Conservation (phyloP, 2,113 vertebrate species). For the Sphyrna mokarran region DNA sequence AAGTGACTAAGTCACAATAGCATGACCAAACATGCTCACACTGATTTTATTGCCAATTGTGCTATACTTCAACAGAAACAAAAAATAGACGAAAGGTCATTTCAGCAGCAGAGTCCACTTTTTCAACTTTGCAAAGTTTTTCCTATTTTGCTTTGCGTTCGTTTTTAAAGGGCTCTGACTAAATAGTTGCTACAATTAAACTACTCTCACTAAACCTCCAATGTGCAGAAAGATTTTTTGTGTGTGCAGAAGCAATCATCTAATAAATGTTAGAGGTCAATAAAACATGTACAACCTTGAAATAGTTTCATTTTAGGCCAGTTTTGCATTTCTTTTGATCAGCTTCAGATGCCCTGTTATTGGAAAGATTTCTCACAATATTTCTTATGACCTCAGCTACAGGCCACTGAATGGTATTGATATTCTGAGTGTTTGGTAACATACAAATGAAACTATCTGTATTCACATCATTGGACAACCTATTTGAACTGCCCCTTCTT, state of each 20-base stretch:
- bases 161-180: background rate
- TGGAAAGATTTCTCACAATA: background rate
- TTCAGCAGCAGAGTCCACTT: background rate
- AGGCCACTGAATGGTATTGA: background rate
- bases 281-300: background rate
- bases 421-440: background rate
- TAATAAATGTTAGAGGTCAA: background rate
- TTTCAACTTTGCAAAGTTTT: background rate
- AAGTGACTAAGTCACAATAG: background rate
- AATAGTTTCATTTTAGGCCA: background rate
- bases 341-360: background rate
- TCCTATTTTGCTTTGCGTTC: background rate
- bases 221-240: background rate
- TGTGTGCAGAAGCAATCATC: background rate
- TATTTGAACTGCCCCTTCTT: background rate
- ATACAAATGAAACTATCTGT: background rate
- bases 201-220: background rate
- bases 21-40: background rate
- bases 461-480: background rate
- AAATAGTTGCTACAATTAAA: background rate
- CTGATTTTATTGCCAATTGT: background rate
- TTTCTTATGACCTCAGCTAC: background rate
- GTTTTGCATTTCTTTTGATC: background rate
- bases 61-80: background rate
- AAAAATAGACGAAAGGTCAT: background rate